These are phyloP conservation scores for Kryptolebias ocellatus DNA, from an alignment of 2,797 vertebrate species.

Conservation along the genomic window DNA sequence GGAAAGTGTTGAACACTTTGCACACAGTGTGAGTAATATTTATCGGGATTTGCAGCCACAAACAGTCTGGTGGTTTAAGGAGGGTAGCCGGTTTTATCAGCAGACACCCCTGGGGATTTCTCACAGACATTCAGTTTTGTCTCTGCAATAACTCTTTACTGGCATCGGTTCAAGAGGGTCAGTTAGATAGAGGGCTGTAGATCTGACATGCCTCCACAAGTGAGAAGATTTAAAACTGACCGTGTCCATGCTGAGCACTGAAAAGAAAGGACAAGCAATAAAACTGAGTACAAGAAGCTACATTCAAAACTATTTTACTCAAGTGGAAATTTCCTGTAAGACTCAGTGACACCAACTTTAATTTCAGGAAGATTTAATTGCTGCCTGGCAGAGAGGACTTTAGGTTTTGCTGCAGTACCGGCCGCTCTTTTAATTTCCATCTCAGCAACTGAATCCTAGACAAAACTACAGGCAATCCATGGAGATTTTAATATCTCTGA, in stretches of 20 bases:
- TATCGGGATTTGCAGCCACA: constrained; percentile 22
- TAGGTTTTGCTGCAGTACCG: constrained; percentile 38
- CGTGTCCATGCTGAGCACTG: constrained; percentile 32
- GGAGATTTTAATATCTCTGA: constrained; percentile 72
- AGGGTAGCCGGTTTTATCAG: constrained; percentile 59
- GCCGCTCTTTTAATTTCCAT: constrained; percentile 64
- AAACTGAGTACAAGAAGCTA: constrained; percentile 27
- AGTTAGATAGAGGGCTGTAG: constrained; percentile 40
- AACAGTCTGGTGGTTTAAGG: constrained; percentile 29
- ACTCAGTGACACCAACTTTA: constrained; percentile 44
- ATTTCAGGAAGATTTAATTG: constrained; percentile 60
- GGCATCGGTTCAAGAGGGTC: constrained; percentile 60
- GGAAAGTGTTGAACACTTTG: constrained; percentile 29
- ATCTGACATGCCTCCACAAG: constrained; percentile 52
- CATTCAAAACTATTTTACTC: constrained; percentile 30
- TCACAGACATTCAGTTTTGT: constrained; percentile 49
- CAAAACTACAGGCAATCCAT: constrained; percentile 62
- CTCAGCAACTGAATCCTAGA: constrained; percentile 52
- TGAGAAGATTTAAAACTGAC: constrained; percentile 22
- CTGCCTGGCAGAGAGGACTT: constrained; percentile 37
- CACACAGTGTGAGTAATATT: constrained; percentile 26
- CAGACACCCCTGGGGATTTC: constrained; percentile 49
- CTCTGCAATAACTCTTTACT: constrained; percentile 53
- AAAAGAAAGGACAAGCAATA: constrained; percentile 24
- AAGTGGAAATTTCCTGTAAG: constrained; percentile 39